Evolutionary conservation across 2,113 vertebrate species (phyloP), one percentile per base, ranked within the genome.

Genomic region (Corythornis cristatus): DNA sequence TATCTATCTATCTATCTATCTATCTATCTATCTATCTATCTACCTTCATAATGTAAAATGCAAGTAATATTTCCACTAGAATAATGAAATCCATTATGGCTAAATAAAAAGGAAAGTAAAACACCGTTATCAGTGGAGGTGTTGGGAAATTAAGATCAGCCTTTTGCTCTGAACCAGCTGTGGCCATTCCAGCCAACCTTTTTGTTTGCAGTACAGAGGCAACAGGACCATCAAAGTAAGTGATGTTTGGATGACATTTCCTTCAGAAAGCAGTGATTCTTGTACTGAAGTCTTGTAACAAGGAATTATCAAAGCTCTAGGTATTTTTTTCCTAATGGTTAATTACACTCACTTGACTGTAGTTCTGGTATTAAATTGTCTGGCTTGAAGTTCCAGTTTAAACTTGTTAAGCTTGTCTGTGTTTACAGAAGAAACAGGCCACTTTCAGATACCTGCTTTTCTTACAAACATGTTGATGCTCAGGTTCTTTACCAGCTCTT

Each of bases 51-150:
- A 61, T 65, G 7, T 42, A 84, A 90, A 86, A 57, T 10, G 3
- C 56, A 84, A 35, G 2, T 9, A 21, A 22, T 67, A 21, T 54
- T 86, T 87, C n/a, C 50, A 60, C 7, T 8, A 37, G 40, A 68
- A 83, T 22, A 80, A 58, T 58, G 7, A 71, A 94, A 86, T 71
- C 20, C 7, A 2, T 45, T 57, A 26, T 33, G 6, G 20, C 10
- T 66, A 54, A 88, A 81, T 50, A 37, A 42, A 66, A 45, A 65
- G 21, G 37, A 53, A 61, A 26, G 25, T 51, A 60, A 62, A 68
- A 6, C 11, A 37, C 4, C 11, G 5, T 11, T 56, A 11, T 20
- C 20, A 35, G 0, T 60, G 53, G 22, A 66, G 19, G 10, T 58
- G 22, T 13, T 17, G 46, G 70, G 53, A 72, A 75, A 28, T 19